Evolutionary conservation across 2,797 vertebrate genomes (phyloP), one percentile per base, ranked within the genome.

Genomic region (Pampus argenteus): DNA sequence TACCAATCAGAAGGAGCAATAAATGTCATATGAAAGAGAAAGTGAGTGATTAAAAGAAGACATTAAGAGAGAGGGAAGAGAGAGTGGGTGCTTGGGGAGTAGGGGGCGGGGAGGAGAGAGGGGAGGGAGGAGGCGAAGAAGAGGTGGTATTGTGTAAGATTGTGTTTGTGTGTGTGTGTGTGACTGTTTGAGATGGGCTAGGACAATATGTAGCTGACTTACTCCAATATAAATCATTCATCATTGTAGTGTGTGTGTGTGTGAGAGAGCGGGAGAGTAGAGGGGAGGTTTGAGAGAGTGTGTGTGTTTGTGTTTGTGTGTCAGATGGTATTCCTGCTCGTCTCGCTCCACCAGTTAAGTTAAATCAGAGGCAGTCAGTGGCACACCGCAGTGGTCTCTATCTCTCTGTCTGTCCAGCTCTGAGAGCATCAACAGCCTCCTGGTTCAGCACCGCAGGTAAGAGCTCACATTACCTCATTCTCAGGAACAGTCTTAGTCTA

Each of bases 231-330:
- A 67, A 82, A 78, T 86, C 85, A 88, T 87, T 88, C 87, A 89
- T 91, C 73, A 78, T 36, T 69, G 65, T 47, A 38, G 64, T 76
- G 66, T 69, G 70, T 82, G 78, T 80, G 56, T 60, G 69, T 51
- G 51, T 11, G 64, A 8, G 63, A 6, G 78, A 36, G 68, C 9
- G 67, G n/a, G 67, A 34, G 80, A 25, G 62, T 48, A 40, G 34
- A 29, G 22, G 40, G 44, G 36, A 26, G 51, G 34, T 18, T 31
- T 15, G 58, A n/a, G 42, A 28, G 61, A 20, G 26, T 31, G 51
- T 42, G 64, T 25, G 63, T 31, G 93, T 85, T 93, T 84, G 69
- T 89, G 92, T 94, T 90, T 92, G 92, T 92, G 93, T 91, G 92
- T 95, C 80, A 81, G 82, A 70, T 59, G 56, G 83, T 87, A 87